Evolutionary conservation across 2,113 vertebrate species (phyloP).

Genomic region (Mustela nigripes): DNA sequence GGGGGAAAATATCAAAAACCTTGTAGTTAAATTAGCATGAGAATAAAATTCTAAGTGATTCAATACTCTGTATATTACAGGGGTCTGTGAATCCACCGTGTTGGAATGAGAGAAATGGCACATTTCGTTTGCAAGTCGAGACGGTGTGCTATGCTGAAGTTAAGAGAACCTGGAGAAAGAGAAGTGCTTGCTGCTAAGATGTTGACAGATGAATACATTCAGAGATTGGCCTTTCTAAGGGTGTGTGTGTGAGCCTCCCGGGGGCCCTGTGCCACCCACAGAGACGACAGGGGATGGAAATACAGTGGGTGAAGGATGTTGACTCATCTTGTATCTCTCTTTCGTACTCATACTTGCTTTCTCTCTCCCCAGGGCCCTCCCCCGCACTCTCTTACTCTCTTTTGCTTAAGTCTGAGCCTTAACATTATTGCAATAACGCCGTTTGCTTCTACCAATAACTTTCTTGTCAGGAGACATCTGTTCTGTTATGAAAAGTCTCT

Average conservation of each 20-base stretch:
- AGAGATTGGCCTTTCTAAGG: not conserved
- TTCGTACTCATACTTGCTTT: not conserved
- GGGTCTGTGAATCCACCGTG: not conserved
- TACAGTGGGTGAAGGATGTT: not conserved
- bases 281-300: not conserved
- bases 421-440: conserved; percentile 66
- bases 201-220: not conserved
- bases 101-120: not conserved
- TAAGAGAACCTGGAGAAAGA: not conserved
- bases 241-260: not conserved
- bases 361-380: not conserved
- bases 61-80: not conserved
- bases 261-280: not conserved
- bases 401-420: conserved; percentile 63
- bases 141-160: not conserved
- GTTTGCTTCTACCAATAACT: conserved; percentile 77
- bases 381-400: not conserved
- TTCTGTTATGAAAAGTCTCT: conserved; percentile 72
- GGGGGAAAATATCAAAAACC: not conserved
- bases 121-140: not conserved
- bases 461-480: conserved; percentile 81
- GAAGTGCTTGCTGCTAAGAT: not conserved
- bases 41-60: not conserved
- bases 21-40: not conserved
- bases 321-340: not conserved